Conservation (phyloP, 1,140 invertebrate genomes). For the Phthorimaea operculella region DNA sequence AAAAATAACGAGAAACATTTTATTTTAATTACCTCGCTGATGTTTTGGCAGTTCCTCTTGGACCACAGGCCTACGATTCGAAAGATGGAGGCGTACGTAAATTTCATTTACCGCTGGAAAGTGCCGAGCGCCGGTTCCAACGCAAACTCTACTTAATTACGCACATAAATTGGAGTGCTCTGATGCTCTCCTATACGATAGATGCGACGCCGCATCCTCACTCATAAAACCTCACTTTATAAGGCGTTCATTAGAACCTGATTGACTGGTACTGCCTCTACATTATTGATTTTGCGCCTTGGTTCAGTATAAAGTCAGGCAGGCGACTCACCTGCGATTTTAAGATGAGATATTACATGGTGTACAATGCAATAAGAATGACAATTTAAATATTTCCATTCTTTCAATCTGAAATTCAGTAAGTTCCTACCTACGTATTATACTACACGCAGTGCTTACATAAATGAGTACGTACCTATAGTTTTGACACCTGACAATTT, state of each 20-base stretch:
- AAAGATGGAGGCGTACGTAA: conserved; percentile 62
- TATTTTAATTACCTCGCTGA: background rate
- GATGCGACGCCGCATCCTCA: conserved; percentile 48
- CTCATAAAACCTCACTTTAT: conserved; percentile 43
- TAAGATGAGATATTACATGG: no score
- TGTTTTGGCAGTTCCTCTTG: background rate
- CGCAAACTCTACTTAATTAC: conserved; percentile 66
- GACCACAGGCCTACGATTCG: conserved; percentile 18
- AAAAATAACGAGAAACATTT: background rate
- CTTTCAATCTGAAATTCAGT: no score
- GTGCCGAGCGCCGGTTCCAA: conserved; percentile 56
- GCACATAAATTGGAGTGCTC: conserved; percentile 65
- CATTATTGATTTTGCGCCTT: no score
- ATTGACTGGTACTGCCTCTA: no score
- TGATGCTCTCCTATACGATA: conserved; percentile 57
- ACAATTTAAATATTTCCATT: no score
- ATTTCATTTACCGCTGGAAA: conserved; percentile 65
- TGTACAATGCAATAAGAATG: no score
- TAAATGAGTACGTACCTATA: no score
- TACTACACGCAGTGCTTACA: no score
- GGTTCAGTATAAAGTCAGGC: no score
- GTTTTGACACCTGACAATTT: no score
- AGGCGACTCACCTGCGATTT: no score
- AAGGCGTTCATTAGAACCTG: background rate
- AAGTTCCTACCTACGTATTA: no score